These are phyloP conservation scores for Macrophya annulata DNA, from an alignment of 2,888 invertebrate genomes.

Conservation along the genomic window DNA sequence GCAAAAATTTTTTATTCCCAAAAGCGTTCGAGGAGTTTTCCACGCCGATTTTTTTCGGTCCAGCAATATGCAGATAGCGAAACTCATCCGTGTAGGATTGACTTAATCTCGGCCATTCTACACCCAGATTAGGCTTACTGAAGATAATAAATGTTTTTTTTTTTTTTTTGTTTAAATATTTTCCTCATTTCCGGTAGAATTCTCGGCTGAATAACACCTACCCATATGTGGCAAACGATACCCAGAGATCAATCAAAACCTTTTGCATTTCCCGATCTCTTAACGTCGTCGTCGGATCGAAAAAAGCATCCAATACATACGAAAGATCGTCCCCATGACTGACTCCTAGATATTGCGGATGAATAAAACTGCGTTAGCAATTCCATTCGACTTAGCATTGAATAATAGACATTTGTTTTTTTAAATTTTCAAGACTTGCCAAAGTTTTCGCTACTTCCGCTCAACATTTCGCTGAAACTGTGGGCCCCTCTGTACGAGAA, in stretches of 20 bases:
- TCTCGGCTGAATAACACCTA: conserved; percentile 70
- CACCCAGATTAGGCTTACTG: conserved; percentile 79
- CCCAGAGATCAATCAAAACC: conserved; percentile 81
- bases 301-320: conserved; percentile 80
- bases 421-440: conserved; percentile 78
- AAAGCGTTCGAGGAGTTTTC: conserved; percentile 80
- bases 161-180: neutral
- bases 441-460: conserved; percentile 81
- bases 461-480: conserved; percentile 82
- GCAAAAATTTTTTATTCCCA: conserved; percentile 84
- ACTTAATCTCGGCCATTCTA: conserved; percentile 81
- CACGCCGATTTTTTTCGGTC: conserved; percentile 78
- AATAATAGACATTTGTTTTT: conserved; percentile 57
- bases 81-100: conserved; percentile 78
- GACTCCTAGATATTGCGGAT: conserved; percentile 79
- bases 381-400: neutral
- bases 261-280: conserved; percentile 82
- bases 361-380: neutral
- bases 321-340: conserved; percentile 84
- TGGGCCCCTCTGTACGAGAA: conserved; percentile 83
- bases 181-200: neutral
- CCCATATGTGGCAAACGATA: conserved; percentile 83
- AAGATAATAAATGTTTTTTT: conserved; percentile 52
- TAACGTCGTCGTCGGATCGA: conserved; percentile 75
- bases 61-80: conserved; percentile 81